Evolutionary conservation across 2,888 invertebrate genomes (phyloP).

Genomic region (Anthoptus insignis): DNA sequence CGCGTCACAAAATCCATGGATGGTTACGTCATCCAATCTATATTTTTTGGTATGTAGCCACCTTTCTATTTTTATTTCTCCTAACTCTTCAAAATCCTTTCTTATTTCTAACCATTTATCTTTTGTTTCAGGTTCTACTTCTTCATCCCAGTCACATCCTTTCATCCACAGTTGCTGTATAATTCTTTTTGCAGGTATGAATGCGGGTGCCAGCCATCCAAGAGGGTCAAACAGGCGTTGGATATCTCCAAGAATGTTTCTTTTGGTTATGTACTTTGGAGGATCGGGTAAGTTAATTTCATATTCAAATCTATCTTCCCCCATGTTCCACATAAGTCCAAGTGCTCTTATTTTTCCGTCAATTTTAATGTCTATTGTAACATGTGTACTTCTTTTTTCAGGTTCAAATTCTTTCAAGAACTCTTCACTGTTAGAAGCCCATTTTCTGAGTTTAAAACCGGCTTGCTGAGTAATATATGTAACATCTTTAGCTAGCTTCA

Average conservation of each 20-base stretch:
- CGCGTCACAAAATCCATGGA: neutral
- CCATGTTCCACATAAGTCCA: constrained; percentile 47
- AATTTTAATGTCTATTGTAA: constrained; percentile 33
- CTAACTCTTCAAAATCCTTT: neutral
- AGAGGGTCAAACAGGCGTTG: constrained; percentile 47
- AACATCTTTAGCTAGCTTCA: constrained; percentile 29
- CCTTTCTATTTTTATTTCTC: constrained; percentile 49
- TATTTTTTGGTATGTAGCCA: neutral
- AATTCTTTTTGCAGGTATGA: neutral
- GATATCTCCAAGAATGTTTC: constrained; percentile 47
- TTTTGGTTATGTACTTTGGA: constrained; percentile 46
- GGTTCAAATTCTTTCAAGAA: constrained; percentile 35
- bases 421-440: constrained; percentile 44
- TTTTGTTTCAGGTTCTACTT: neutral
- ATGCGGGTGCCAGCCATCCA: constrained; percentile 49
- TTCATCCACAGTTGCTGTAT: neutral
- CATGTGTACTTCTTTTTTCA: constrained; percentile 21
- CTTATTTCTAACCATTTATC: neutral
- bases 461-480: constrained; percentile 30
- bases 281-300: constrained; percentile 29
- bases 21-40: neutral
- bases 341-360: constrained; percentile 46
- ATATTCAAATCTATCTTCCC: constrained; percentile 48
- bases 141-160: neutral
- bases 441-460: constrained; percentile 46